Percentiles rank a stretch among this genome's conserved stretches.
phyloP scores from a whole-genome alignment of 2,888 invertebrate species.

The Lithophane semibrunnea region DNA sequence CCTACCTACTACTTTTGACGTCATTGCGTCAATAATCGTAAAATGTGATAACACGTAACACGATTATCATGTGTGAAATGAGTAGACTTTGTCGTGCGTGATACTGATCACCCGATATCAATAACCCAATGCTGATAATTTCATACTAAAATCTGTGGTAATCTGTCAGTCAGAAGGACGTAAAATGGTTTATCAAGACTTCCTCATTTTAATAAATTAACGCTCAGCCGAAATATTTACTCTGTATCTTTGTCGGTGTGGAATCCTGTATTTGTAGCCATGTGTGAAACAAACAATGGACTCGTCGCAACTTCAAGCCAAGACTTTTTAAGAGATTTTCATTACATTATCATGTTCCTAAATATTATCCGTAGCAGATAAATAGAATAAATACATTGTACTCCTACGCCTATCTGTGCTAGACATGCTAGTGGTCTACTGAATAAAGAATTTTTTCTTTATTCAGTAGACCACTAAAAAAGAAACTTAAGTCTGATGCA shows the following conservation, averaged over 20 bases:
- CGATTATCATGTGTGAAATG: conserved; percentile 21
- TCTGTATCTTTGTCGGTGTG: neutral
- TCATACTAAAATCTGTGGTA: neutral
- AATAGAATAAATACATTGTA: no score
- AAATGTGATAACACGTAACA: conserved; percentile 24
- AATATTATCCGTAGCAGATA: no score
- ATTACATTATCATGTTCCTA: no score
- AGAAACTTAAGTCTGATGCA: no score
- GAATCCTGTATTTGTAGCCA: conserved; percentile 8
- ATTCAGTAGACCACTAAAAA: no score
- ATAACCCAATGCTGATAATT: conserved; percentile 5
- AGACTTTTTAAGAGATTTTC: neutral
- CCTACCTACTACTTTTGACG: conserved; percentile 7
- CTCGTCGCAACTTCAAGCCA: neutral
- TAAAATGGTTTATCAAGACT: neutral
- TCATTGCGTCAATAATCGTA: conserved; percentile 4
- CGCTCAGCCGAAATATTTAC: conserved; percentile 20
- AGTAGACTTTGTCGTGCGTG: neutral
- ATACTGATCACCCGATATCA: conserved; percentile 30
- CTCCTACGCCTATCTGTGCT: no score
- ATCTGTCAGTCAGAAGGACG: neutral
- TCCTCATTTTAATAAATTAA: conserved; percentile 23
- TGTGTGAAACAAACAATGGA: conserved; percentile 26
- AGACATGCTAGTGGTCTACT: no score
- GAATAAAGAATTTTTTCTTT: no score